These are phyloP conservation scores for Nomada goodeniana DNA, from an alignment of 2,888 invertebrate species.

Conservation along the genomic window DNA sequence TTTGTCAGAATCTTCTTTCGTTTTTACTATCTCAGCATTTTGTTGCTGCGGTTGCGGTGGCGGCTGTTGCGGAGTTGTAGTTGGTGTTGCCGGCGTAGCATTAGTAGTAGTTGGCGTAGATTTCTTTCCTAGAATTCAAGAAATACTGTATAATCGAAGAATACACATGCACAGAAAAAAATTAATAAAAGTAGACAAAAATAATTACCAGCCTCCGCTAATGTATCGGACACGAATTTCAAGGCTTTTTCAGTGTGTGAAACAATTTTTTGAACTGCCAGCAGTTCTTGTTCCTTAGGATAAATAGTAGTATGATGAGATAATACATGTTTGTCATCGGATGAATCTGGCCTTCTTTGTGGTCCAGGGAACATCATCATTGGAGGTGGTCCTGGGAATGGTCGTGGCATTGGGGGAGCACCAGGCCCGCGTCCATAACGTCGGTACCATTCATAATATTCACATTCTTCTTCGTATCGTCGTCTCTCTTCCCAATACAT, in stretches of 20 bases:
- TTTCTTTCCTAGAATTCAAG: conserved; percentile 74
- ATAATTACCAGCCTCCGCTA: conserved; percentile 86
- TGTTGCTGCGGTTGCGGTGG: conserved; percentile 76
- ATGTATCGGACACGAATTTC: conserved; percentile 96
- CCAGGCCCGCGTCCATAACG: conserved; percentile 87
- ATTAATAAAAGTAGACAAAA: not conserved
- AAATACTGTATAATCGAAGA: not conserved
- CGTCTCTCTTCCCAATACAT: conserved; percentile 95
- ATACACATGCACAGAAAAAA: not conserved
- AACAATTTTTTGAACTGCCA: conserved; percentile 95
- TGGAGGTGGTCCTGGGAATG: conserved; percentile 84
- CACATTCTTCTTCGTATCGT: conserved; percentile 90
- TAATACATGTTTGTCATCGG: conserved; percentile 97
- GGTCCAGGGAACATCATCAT: conserved; percentile 87
- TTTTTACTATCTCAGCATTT: conserved; percentile 80
- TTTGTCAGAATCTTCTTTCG: conserved; percentile 86
- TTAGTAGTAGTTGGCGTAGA: conserved; percentile 68
- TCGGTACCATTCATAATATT: conserved; percentile 90
- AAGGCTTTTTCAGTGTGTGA: conserved; percentile 97
- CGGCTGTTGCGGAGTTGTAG: conserved; percentile 62
- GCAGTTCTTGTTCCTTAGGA: conserved; percentile 95
- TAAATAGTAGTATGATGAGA: conserved; percentile 97
- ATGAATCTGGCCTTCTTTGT: conserved; percentile 93
- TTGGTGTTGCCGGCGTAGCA: conserved; percentile 69
- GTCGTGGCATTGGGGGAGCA: conserved; percentile 83